phyloP scores from a whole-genome alignment of 2,113 vertebrate species.

The Python bivittatus region DNA sequence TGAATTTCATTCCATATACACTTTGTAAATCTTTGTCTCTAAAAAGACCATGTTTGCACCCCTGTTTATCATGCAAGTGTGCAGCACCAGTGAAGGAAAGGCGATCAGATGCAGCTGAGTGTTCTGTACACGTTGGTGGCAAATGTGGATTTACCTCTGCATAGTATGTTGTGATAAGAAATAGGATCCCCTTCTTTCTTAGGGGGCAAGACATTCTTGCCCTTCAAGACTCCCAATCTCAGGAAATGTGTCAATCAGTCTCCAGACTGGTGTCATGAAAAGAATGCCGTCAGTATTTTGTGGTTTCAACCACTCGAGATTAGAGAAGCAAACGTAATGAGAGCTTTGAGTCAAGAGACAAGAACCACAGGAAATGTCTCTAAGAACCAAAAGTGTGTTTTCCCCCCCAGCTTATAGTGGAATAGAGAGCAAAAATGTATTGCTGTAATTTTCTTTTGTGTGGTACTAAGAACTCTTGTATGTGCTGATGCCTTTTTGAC shows the following conservation, averaged over 20 bases:
- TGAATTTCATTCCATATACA: background rate
- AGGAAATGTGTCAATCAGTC: background rate
- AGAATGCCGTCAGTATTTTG: background rate
- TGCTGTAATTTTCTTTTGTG: background rate
- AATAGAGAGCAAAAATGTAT: background rate
- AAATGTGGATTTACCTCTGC: background rate
- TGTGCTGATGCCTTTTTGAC: background rate
- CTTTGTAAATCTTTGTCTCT: background rate
- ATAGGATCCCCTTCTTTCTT: background rate
- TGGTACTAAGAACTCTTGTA: background rate
- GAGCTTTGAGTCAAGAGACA: background rate
- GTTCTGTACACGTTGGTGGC: background rate
- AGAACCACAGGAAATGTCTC: background rate
- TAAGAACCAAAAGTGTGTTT: background rate
- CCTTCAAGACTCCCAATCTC: background rate
- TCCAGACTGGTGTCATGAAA: background rate
- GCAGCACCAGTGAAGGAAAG: background rate
- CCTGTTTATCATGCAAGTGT: background rate
- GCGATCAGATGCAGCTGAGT: background rate
- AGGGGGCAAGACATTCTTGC: background rate
- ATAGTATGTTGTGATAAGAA: background rate
- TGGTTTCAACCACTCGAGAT: background rate
- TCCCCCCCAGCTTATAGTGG: background rate
- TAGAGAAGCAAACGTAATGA: background rate
- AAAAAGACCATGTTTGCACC: background rate